These are phyloP conservation scores for Conus betulinus DNA, from an alignment of 1,140 invertebrate species.

Conservation along the genomic window DNA sequence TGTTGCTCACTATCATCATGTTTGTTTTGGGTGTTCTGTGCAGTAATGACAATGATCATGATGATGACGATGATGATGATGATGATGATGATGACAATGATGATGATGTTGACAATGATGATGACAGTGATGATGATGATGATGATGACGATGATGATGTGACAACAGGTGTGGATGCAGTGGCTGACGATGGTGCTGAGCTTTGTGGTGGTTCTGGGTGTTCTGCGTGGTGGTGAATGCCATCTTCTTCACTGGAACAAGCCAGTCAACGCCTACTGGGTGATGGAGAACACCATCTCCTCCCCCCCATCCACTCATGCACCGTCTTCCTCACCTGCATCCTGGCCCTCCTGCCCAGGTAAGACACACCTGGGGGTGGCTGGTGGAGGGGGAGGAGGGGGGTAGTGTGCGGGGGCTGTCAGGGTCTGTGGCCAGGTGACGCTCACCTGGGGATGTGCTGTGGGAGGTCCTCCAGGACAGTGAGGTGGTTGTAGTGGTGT, in stretches of 20 bases:
- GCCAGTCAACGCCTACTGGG: conserved; percentile 84
- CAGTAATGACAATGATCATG: too few relatives aligned
- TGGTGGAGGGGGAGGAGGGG: too few relatives aligned
- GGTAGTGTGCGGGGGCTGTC: too few relatives aligned
- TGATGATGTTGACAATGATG: too few relatives aligned
- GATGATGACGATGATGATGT: too few relatives aligned
- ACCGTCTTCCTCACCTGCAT: conserved; percentile 86
- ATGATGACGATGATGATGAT: too few relatives aligned
- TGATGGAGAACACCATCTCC: conserved; percentile 86
- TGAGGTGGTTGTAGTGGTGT: too few relatives aligned
- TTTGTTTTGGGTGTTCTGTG: conserved; percentile 84
- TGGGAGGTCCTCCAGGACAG: too few relatives aligned
- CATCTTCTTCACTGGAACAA: conserved; percentile 86
- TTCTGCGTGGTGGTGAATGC: conserved; percentile 91
- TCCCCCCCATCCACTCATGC: conserved; percentile 88
- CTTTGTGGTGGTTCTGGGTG: conserved; percentile 86
- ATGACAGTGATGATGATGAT: too few relatives aligned
- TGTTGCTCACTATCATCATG: conserved; percentile 85
- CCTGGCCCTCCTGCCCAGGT: conserved; percentile 90
- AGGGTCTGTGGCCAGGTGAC: too few relatives aligned
- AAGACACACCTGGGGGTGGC: conserved; percentile 42
- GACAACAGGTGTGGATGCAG: conserved; percentile 89
- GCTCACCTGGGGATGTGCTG: too few relatives aligned
- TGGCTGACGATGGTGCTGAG: conserved; percentile 86
- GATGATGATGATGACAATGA: too few relatives aligned